Base-by-base conservation (phyloP, 2,113 vertebrate genomes). In the Caranx ignobilis region DNA sequence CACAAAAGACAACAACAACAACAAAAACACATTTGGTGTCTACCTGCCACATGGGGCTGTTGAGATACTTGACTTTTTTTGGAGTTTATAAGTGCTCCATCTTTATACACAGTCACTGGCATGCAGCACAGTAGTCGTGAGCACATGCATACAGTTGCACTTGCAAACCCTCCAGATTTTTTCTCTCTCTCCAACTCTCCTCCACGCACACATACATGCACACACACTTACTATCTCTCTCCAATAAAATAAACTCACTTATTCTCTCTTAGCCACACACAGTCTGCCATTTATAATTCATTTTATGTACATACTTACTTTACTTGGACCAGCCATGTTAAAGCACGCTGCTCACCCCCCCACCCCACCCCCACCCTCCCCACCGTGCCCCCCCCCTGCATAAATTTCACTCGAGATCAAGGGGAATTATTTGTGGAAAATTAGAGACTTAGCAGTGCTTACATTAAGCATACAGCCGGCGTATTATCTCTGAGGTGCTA, bases 381-480 rank as follows among this genome's bases (percentile, higher is more conserved):
- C 56, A 43, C 87, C 26, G 26, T 26, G 26, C 75, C 34, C 3
- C 45, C 65, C 60, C 50, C 68, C 73, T 83, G 91, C 89, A 95
- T 94, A 93, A 88, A 94, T 95, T 91, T 87, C 45, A 70, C 81
- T 89, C 61, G 85, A 94, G 92, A 95, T 94, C 92, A 94, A 94
- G 91, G 88, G 84, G 93, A 94, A 94, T 95, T 94, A 94, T 94
- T 95, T 93, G 92, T 94, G 84, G 83, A 90, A 95, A 94, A 95
- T 94, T 91, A 93, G 88, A 91, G 91, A 89, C 85, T 91, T 93
- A 92, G 92, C 86, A 88, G 88, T 85, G 93, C 92, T 94, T 92
- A 94, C 89, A 94, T 94, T 92, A 93, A 90, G 80, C 81, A 88
- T 83, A 88, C 86, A 89, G 90, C 85, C 71, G 55, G 83, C 19